These are phyloP conservation scores for Mungos mungo DNA, from an alignment of 2,113 vertebrate species.

Conservation along the genomic window DNA sequence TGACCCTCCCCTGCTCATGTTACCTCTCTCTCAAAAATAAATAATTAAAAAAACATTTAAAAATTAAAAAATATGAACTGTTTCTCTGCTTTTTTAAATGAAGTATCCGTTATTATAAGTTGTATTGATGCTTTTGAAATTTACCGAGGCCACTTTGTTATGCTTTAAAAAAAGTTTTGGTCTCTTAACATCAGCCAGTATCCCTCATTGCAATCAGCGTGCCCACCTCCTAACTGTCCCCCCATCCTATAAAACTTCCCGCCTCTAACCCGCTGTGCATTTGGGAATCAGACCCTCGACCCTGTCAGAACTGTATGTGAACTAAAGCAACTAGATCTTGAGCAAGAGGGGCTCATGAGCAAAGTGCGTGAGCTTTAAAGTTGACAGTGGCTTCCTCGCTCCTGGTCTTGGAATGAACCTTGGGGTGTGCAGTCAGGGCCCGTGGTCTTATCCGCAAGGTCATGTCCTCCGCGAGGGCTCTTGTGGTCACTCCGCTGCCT, in stretches of 20 bases:
- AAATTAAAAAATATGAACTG: neutral
- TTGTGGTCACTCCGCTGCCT: neutral
- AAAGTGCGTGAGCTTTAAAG: fast-evolving
- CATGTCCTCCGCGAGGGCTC: neutral
- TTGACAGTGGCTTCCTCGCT: neutral
- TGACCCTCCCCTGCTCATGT: no score
- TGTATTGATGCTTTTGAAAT: neutral
- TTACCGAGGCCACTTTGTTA: neutral
- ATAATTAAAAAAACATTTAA: no score
- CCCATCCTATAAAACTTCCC: neutral
- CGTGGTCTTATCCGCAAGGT: neutral
- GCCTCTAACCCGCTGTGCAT: neutral
- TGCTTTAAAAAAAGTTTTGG: neutral
- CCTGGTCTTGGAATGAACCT: neutral
- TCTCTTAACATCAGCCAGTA: neutral
- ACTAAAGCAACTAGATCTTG: neutral
- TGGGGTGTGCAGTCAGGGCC: neutral
- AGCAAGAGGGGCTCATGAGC: neutral
- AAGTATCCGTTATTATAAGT: neutral
- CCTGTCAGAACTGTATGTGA: neutral
- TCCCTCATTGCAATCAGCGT: neutral
- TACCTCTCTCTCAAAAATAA: no score
- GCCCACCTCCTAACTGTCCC: neutral
- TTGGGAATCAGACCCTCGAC: neutral
- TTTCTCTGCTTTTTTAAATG: neutral